Conservation (phyloP, 2,888 invertebrate species). For the Xiphydria camelus region DNA sequence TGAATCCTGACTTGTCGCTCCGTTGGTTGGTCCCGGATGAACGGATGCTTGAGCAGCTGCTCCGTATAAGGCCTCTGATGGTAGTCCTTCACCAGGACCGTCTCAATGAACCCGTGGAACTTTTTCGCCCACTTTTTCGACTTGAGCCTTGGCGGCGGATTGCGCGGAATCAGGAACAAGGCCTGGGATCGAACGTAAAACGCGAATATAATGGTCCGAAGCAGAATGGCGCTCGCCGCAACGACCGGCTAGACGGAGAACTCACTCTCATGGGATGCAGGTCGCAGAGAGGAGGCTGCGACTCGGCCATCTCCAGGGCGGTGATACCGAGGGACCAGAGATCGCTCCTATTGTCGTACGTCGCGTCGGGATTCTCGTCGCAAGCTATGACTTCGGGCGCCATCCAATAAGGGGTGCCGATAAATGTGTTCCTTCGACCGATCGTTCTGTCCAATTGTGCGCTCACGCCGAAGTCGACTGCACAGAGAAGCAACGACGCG, state of each 20-base stretch:
- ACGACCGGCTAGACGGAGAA: too few relatives aligned
- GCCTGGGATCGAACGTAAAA: conserved; percentile 60
- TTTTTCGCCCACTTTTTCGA: conserved; percentile 98
- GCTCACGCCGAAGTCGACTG: conserved; percentile 99
- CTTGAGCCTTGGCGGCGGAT: conserved; percentile 96
- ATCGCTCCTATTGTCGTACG: conserved; percentile 96
- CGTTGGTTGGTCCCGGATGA: conserved; percentile 98
- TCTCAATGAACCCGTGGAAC: conserved; percentile 98
- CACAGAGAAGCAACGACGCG: not conserved
- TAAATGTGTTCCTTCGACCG: conserved; percentile 97
- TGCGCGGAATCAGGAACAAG: conserved; percentile 96
- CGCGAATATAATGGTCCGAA: not conserved
- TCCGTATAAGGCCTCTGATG: conserved; percentile 98
- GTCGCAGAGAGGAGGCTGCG: conserved; percentile 98
- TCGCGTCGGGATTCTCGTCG: conserved; percentile 99
- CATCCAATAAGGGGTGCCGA: conserved; percentile 99
- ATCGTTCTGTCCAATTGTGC: conserved; percentile 99
- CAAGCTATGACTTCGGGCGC: conserved; percentile 99
- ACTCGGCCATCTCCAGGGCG: conserved; percentile 99
- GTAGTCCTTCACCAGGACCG: conserved; percentile 98
- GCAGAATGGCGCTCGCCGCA: too few relatives aligned
- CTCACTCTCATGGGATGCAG: conserved; percentile 93
- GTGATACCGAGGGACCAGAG: conserved; percentile 95
- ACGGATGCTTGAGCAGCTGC: conserved; percentile 94
- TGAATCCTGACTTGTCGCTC: conserved; percentile 98